phyloP scores from a whole-genome alignment of 1,140 invertebrate genomes.

The Cyrtorhinus lividipennis region DNA sequence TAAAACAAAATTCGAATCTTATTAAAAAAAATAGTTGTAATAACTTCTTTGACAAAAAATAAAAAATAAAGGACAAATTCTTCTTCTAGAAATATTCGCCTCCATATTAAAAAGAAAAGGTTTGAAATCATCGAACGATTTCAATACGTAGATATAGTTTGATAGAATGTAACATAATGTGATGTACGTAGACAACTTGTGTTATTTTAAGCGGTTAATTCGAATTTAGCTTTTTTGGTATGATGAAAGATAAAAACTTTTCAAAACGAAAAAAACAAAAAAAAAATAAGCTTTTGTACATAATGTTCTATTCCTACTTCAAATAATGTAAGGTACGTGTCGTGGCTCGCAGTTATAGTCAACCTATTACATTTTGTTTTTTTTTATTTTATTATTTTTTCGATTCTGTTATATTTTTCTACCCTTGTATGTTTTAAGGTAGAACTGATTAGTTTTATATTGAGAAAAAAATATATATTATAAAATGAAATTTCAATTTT shows the following conservation, averaged over 20 bases:
- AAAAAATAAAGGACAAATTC: constrained; percentile 1
- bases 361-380: too few relatives aligned
- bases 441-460: constrained; percentile 8
- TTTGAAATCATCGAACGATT: constrained; percentile 20
- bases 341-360: neutral
- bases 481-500: neutral
- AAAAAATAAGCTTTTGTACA: constrained; percentile 11
- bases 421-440: constrained; percentile 1
- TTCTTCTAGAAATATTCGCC: constrained; percentile 1
- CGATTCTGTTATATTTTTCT: constrained; percentile 12
- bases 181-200: constrained; percentile 21
- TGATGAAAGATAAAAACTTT: constrained; percentile 8
- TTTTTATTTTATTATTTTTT: constrained; percentile 12
- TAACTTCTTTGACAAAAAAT: constrained; percentile 7
- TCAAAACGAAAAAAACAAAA: neutral
- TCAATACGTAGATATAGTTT: constrained; percentile 16
- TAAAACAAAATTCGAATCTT: too few relatives aligned
- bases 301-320: constrained; percentile 11
- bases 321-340: constrained; percentile 6
- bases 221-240: constrained; percentile 13
- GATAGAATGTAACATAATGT: constrained; percentile 15
- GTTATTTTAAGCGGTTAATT: constrained; percentile 9
- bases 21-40: neutral
- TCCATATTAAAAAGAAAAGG: neutral
- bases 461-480: neutral